A percentile compares a stretch with the other conserved stretches of the same genome.
Conservation (phyloP, 2,113 vertebrate genomes). For the Phycodurus eques region DNA sequence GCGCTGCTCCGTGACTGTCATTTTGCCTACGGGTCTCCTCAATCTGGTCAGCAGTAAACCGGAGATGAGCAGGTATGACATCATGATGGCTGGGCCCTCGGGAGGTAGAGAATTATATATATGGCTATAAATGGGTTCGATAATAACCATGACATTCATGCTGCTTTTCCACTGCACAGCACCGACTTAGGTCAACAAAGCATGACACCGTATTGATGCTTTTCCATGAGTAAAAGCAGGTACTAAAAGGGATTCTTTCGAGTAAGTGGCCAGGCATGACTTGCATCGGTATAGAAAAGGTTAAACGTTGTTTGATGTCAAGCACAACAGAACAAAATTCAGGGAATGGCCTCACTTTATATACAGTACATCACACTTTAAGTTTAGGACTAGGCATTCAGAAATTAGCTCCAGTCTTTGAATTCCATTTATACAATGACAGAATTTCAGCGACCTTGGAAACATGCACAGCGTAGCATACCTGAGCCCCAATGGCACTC, state of each 20-base stretch:
- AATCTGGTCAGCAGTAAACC: conserved; percentile 91
- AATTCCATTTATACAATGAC: neutral
- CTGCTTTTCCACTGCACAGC: neutral
- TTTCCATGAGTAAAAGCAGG: neutral
- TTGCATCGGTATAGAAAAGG: no score
- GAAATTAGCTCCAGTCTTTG: no score
- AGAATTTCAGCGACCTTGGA: neutral
- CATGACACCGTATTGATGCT: neutral
- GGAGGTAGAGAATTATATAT: neutral
- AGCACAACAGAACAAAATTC: no score
- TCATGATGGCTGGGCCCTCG: conserved; percentile 91
- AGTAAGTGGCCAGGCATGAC: no score
- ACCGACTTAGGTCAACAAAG: neutral
- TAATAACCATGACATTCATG: neutral
- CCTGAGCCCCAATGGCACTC: conserved; percentile 93
- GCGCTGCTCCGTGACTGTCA: conserved; percentile 91
- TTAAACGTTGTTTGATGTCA: no score
- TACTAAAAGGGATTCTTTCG: neutral
- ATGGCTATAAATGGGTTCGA: neutral
- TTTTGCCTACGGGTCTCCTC: conserved; percentile 92
- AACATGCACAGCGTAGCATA: conserved; percentile 49
- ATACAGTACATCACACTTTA: no score
- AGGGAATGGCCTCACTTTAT: no score
- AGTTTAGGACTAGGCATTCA: no score
- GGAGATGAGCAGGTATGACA: conserved; percentile 93